phyloP scores from a whole-genome alignment of 2,888 invertebrate genomes.

The Tigriopus californicus region DNA sequence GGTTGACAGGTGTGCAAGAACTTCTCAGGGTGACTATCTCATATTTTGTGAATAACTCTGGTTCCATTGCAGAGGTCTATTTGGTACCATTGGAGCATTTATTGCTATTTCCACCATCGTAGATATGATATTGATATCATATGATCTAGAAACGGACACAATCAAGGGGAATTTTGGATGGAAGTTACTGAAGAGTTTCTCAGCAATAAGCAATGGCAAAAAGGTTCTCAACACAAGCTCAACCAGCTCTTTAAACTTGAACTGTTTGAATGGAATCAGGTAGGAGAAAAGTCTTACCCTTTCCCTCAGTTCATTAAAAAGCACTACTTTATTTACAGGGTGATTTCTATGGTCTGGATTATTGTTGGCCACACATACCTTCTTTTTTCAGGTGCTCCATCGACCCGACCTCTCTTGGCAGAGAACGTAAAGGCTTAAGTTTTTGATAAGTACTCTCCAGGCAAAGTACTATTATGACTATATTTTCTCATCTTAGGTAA shows the following conservation, averaged over 20 bases:
- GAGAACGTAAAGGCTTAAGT: background rate
- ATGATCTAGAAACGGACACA: background rate
- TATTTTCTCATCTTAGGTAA: background rate
- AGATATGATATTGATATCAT: background rate
- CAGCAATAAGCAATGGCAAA: background rate
- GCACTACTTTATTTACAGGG: too few relatives aligned
- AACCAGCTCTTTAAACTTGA: background rate
- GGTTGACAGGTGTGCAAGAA: too few relatives aligned
- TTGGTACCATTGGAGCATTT: background rate
- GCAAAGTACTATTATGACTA: background rate
- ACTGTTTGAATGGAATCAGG: constrained; percentile 8
- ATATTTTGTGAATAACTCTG: too few relatives aligned
- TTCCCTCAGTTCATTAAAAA: too few relatives aligned
- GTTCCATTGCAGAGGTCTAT: too few relatives aligned
- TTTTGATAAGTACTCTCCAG: background rate
- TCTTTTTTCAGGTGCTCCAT: background rate
- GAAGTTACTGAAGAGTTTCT: background rate
- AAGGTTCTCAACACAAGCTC: background rate
- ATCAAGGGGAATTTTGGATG: too few relatives aligned
- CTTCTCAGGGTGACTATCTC: too few relatives aligned
- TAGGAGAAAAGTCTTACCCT: too few relatives aligned
- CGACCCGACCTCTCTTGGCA: background rate
- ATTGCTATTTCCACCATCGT: background rate
- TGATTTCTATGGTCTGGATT: constrained; percentile 5
- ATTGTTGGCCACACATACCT: background rate